Evolutionary conservation across 2,797 vertebrate species (phyloP).

Genomic region (Protonibea diacanthus): DNA sequence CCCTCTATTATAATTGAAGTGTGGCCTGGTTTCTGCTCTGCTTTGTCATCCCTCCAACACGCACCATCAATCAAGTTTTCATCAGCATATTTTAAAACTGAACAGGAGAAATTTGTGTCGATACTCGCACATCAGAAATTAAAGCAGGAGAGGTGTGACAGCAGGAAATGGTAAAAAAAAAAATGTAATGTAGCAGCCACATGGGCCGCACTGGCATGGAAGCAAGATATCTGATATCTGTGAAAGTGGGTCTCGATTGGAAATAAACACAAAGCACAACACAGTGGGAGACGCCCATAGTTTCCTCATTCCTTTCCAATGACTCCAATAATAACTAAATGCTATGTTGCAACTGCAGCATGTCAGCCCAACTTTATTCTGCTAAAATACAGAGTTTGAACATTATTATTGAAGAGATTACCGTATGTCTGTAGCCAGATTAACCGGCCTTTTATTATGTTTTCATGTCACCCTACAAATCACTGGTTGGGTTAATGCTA

Average conservation of each 20-base stretch:
- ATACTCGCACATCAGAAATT: neutral
- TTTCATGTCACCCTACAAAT: neutral
- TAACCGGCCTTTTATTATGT: neutral
- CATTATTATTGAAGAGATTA: neutral
- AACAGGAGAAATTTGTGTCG: neutral
- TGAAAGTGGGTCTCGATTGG: neutral
- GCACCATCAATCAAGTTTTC: constrained; percentile 25
- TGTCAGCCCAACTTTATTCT: neutral
- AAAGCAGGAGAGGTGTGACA: neutral
- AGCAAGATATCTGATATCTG: neutral
- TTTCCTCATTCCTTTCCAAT: neutral
- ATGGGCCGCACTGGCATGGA: neutral
- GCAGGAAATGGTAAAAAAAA: neutral
- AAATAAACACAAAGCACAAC: neutral
- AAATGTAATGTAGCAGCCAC: neutral
- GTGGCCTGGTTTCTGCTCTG: constrained; percentile 61
- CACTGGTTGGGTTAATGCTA: neutral
- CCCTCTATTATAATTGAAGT: constrained; percentile 45
- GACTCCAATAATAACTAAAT: neutral
- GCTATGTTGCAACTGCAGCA: neutral
- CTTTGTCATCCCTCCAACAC: constrained; percentile 45
- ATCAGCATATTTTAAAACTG: constrained; percentile 4
- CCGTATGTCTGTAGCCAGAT: neutral
- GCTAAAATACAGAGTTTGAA: neutral
- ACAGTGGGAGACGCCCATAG: no score